Evolutionary conservation across 53 echinoderm and acorn worm genomes (phyloP).

Genomic region (Pentamera pediparva): DNA sequence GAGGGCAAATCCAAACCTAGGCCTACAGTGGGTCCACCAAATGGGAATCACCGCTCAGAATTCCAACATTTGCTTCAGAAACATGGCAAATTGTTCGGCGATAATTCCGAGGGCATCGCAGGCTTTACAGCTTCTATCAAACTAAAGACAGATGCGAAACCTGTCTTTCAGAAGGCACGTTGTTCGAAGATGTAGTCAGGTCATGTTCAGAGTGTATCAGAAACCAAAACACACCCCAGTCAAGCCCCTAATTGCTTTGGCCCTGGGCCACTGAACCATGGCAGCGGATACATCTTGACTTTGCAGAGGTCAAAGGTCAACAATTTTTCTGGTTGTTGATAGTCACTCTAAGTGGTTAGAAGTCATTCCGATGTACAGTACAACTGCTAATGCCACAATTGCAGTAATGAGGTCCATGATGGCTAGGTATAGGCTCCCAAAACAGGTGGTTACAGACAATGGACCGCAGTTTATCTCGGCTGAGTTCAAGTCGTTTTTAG

Average conservation of each 20-base stretch:
- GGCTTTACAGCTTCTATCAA: slow-evolving; percentile 38
- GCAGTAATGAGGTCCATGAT: slow-evolving; percentile 2
- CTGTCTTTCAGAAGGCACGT: background rate
- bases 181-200: slow-evolving; percentile 12
- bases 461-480: slow-evolving; percentile 31
- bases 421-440: slow-evolving; percentile 31
- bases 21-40: too few species aligned
- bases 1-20: background rate
- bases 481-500: too few species aligned
- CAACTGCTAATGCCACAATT: slow-evolving; percentile 15
- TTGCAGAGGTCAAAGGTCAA: slow-evolving; percentile 18
- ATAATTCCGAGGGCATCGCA: slow-evolving; percentile 18
- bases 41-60: slow-evolving; percentile 21
- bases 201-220: slow-evolving; percentile 1
- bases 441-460: slow-evolving; percentile 27
- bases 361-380: slow-evolving; percentile 49
- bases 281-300: slow-evolving; percentile 20
- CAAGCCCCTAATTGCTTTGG: slow-evolving; percentile 9
- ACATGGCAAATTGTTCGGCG: slow-evolving; percentile 30
- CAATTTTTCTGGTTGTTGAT: slow-evolving; percentile 53
- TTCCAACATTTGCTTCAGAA: slow-evolving; percentile 17
- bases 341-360: slow-evolving; percentile 66
- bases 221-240: slow-evolving; percentile 5
- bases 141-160: background rate
- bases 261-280: slow-evolving; percentile 32